Conservation (phyloP, 2,113 vertebrate species). For the Cynoglossus semilaevis region DNA sequence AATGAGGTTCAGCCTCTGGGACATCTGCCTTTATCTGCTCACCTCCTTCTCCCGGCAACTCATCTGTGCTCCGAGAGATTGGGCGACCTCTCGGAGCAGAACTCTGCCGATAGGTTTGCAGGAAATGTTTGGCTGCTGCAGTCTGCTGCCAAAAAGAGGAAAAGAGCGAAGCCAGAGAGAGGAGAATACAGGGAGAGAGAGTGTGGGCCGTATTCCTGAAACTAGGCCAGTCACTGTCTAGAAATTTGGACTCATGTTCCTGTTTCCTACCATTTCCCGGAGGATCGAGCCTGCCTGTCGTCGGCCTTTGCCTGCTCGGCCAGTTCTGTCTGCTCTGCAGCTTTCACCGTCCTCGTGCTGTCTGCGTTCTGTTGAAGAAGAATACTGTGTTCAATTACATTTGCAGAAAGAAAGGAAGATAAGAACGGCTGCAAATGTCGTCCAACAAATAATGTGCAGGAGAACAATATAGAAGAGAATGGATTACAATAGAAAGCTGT, state of each 20-base stretch:
- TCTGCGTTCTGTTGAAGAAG: background rate
- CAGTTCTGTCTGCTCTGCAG: slow-evolving; percentile 41
- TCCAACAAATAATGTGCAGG: background rate
- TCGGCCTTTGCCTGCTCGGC: slow-evolving; percentile 19
- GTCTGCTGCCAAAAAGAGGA: slow-evolving; percentile 16
- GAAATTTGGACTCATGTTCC: slow-evolving; percentile 67
- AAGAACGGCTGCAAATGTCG: background rate
- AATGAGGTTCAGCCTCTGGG: slow-evolving; percentile 24
- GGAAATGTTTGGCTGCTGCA: slow-evolving; percentile 58
- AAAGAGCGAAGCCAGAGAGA: slow-evolving; percentile 19
- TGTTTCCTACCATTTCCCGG: slow-evolving; percentile 53
- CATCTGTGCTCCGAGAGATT: slow-evolving; percentile 45
- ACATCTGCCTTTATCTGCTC: slow-evolving; percentile 5
- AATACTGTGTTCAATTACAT: too few species aligned
- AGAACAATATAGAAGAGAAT: too few species aligned
- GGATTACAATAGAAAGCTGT: too few species aligned
- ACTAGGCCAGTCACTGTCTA: slow-evolving; percentile 70
- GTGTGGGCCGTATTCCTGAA: slow-evolving; percentile 51
- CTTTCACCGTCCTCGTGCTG: slow-evolving; percentile 25
- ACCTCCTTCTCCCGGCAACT: slow-evolving; percentile 44
- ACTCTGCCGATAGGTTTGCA: slow-evolving; percentile 62
- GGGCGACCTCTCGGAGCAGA: slow-evolving; percentile 59
- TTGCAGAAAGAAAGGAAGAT: background rate
- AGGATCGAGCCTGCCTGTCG: slow-evolving; percentile 44
- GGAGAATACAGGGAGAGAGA: slow-evolving; percentile 22